Evolutionary conservation across 2,797 vertebrate species (phyloP), one percentile per base, ranked within the genome.

Genomic region (Anolis apletophallus): DNA sequence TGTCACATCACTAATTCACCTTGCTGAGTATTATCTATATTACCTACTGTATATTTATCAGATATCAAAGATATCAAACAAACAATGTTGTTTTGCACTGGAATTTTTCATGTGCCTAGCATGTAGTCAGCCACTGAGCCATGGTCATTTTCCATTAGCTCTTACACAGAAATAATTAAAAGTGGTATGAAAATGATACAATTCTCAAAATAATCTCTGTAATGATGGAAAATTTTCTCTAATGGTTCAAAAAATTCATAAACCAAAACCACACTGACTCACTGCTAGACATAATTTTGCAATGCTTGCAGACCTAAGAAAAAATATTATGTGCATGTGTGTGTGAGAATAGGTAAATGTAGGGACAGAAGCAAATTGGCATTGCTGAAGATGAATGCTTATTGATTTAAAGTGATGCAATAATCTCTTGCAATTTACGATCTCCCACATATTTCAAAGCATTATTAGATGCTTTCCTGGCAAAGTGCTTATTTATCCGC

Each of bases 361-460:
- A 23, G 4, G 34, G 10, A n/a, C 34, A 13, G 81, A 40, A 83
- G 92, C 88, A 88, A 88, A 88, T 16, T 90, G 86, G 90, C 89
- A 83, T 91, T 84, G 88, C 88, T 90, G 89, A 85, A 73, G 89
- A 67, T 83, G 84, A 55, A 87, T 86, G 86, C 79, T 85, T 55
- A 57, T 2, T 79, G 73, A 88, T 81, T n/a, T 81, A 50, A 36
- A 54, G 32, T 68, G 77, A 85, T 21, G 84, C 81, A 83, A 61
- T 85, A 81, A 85, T 91, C 85, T 85, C 83, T 77, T 5, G 0
- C 16, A 77, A 52, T 73, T 87, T 21, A 3, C 0, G 29, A 81
- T 68, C 88, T 46, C 46, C 36, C 11, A 34, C n/a, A 19, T 67
- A 74, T 71, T 84, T 77, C 46, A 83, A 92, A 55, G 73, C 76